Percentiles rank a stretch among this genome's conserved stretches.
Conservation (phyloP, 2,888 invertebrate genomes). For the Andrena bucephala region DNA sequence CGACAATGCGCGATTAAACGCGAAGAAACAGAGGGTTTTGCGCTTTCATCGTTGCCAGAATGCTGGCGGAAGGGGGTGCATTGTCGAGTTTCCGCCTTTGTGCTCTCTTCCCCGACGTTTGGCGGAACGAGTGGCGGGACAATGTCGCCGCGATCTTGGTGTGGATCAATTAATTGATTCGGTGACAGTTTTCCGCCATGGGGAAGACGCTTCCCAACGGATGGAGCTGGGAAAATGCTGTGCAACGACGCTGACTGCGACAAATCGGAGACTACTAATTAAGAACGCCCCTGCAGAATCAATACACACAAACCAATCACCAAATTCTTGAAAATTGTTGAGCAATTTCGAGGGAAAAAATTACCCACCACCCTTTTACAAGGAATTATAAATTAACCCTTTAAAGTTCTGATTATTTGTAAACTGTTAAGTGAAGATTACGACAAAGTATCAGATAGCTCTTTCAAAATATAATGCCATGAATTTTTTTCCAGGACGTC, state of each 20-base stretch:
- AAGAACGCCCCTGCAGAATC: not conserved
- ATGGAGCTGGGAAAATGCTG: not conserved
- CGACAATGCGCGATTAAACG: slow-evolving; percentile 5
- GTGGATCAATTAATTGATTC: slow-evolving; percentile 14
- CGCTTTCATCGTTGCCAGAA: not conserved
- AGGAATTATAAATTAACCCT: too few relatives aligned
- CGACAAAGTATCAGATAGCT: not conserved
- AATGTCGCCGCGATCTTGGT: not conserved
- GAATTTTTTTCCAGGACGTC: not conserved
- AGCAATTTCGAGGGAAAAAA: too few relatives aligned
- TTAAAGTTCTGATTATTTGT: too few relatives aligned
- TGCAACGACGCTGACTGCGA: not conserved
- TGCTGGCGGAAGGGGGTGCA: not conserved
- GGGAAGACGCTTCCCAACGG: not conserved
- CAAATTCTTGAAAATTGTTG: too few relatives aligned
- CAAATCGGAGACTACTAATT: not conserved
- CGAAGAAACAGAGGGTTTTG: slow-evolving; percentile 20
- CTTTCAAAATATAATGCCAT: not conserved
- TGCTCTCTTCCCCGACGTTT: slow-evolving; percentile 6
- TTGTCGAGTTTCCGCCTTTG: slow-evolving; percentile 12
- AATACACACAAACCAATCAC: not conserved
- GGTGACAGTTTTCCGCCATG: not conserved
- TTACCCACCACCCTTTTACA: too few relatives aligned
- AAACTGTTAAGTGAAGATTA: not conserved
- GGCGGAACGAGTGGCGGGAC: not conserved